Conservation (phyloP, 2,797 vertebrate genomes). For the Sebastolobus alascanus region DNA sequence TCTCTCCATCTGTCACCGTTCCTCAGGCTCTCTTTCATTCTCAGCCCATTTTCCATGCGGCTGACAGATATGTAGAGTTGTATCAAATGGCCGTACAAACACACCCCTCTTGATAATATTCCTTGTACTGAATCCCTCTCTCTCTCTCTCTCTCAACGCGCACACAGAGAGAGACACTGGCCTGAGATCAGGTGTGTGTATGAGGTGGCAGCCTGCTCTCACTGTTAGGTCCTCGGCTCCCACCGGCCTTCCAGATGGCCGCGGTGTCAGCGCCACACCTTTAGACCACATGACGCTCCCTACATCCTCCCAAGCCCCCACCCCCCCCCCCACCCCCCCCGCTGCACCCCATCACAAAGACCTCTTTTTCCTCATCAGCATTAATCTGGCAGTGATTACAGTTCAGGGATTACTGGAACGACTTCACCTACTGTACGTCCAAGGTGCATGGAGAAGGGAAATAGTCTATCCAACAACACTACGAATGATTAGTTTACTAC, state of each 20-base stretch:
- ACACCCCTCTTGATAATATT: constrained; percentile 24
- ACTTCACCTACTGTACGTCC: not conserved
- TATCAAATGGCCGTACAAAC: constrained; percentile 20
- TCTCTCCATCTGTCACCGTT: constrained; percentile 57
- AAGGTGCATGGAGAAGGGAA: not conserved
- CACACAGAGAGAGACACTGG: constrained; percentile 12
- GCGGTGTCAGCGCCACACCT: constrained; percentile 50
- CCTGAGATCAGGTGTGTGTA: constrained; percentile 57
- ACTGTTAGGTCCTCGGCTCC: constrained; percentile 64
- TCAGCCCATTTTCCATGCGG: constrained; percentile 14
- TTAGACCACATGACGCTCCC: constrained; percentile 44
- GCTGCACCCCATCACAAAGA: constrained; percentile 16
- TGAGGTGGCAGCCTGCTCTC: constrained; percentile 69
- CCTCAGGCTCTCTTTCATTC: constrained; percentile 13
- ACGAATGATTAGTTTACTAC: not conserved
- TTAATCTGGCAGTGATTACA: constrained; percentile 14
- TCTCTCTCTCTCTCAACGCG: not conserved
- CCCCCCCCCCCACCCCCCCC: no score
- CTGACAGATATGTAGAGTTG: constrained; percentile 19
- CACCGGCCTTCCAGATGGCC: constrained; percentile 78
- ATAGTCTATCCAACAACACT: not conserved
- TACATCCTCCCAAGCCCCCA: not conserved
- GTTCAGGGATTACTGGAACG: constrained; percentile 22
- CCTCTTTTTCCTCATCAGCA: constrained; percentile 18
- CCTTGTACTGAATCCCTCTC: not conserved